Evolutionary conservation across 2,797 vertebrate species (phyloP).

Genomic region (Mastacembelus armatus): DNA sequence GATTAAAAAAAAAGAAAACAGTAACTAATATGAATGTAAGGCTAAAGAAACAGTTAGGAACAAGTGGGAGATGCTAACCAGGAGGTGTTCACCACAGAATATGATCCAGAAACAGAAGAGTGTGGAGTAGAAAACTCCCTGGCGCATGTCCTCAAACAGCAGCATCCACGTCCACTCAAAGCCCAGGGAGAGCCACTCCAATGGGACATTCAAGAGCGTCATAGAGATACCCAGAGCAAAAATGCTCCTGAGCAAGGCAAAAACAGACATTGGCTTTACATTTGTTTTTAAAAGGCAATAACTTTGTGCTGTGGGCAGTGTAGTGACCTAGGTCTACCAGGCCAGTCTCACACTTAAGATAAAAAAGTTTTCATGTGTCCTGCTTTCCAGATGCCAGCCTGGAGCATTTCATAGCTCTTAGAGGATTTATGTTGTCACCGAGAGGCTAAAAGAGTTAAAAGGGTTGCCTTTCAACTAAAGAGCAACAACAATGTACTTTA

Average conservation of each 20-base stretch:
- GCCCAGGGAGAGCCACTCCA: constrained; percentile 94
- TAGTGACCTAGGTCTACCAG: constrained; percentile 9
- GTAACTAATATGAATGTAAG: neutral
- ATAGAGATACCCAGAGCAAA: constrained; percentile 93
- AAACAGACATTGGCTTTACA: neutral
- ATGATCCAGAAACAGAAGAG: constrained; percentile 96
- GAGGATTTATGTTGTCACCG: neutral
- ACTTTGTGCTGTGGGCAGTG: constrained; percentile 11
- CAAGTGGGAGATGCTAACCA: constrained; percentile 77
- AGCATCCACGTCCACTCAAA: constrained; percentile 97
- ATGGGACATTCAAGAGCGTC: constrained; percentile 92
- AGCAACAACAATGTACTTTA: neutral
- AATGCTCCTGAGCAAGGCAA: constrained; percentile 84
- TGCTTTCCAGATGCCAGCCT: neutral
- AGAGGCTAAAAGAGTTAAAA: neutral
- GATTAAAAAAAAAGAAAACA: neutral
- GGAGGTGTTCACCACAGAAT: constrained; percentile 96
- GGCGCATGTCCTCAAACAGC: constrained; percentile 91
- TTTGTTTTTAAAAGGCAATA: neutral
- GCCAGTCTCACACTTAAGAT: constrained; percentile 28
- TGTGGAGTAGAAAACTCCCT: constrained; percentile 92
- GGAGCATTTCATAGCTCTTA: neutral
- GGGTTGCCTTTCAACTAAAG: constrained; percentile 6
- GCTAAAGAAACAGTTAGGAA: neutral
- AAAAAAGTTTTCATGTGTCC: constrained; percentile 5